Evolutionary conservation across 2,113 vertebrate genomes (phyloP).

Genomic region (Collichthys lucidus): DNA sequence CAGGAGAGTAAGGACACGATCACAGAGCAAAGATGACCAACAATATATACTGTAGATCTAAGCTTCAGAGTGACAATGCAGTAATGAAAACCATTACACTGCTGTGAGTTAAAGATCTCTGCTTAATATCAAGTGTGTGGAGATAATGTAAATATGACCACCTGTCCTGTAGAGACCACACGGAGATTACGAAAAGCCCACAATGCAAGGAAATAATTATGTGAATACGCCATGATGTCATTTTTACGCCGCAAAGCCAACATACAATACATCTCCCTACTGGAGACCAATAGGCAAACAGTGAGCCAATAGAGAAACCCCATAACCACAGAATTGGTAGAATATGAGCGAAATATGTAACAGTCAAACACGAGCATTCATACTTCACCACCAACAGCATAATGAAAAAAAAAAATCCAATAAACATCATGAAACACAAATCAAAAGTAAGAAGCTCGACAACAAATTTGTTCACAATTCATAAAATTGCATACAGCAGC

Average conservation of each 20-base stretch:
- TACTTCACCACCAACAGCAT: not conserved
- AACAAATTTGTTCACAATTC: not conserved
- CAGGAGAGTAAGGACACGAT: too few relatives aligned
- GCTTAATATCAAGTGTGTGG: not conserved
- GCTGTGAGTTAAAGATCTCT: not conserved
- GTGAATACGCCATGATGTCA: not conserved
- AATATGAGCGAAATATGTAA: not conserved
- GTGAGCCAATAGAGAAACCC: not conserved
- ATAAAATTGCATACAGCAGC: not conserved
- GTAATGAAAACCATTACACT: not conserved
- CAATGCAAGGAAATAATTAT: not conserved
- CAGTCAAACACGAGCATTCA: not conserved
- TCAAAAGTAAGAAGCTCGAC: not conserved
- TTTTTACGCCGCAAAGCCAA: not conserved
- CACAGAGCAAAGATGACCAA: too few relatives aligned
- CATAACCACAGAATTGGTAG: not conserved
- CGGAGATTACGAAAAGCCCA: not conserved
- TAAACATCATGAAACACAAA: not conserved
- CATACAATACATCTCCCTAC: too few relatives aligned
- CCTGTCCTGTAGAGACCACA: not conserved
- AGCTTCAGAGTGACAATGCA: not conserved
- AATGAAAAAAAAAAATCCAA: not conserved
- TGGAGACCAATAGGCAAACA: not conserved
- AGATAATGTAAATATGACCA: not conserved
- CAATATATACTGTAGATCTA: too few relatives aligned